Base-by-base conservation (phyloP, 2,113 vertebrate species). In the Rutilus rutilus region DNA sequence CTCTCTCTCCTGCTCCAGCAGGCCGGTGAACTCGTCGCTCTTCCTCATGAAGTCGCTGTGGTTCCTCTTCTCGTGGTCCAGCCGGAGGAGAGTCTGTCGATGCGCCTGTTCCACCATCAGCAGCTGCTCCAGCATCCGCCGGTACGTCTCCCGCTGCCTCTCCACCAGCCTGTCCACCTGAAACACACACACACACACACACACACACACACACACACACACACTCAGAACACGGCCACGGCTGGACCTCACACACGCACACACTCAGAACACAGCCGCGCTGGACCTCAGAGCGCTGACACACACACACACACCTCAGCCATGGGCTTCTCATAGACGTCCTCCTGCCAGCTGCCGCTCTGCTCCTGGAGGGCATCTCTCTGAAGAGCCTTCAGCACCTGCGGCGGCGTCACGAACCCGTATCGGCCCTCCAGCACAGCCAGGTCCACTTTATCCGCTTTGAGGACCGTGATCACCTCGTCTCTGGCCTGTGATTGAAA, bases 291-390 rank as follows among this genome's bases (percentile, higher is more conserved):
- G 14, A 1, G 39, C 7, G 39, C 39, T 39, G 39, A 42, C 42
- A 42, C 8, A 42, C 39, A 42, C 7, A 78, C 47, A 82, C 5
- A 42, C 19, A 62, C 76, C 12, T 65, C 2, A 27, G 33, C 19
- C 95, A 99, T 98, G 87, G 98, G 97, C 92, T 95, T 97, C 92
- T 98, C 96, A 5, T 98, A 99, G 92, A 99, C 95, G 91, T 99
- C 95, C 78, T 95, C 98, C 91, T 97, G 94, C 93, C 96, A 96
- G 80, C 91, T 89, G 4, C 93, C 93, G 50, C 90, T 87, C 87
- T 96, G 97, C 85, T 92, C 94, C 95, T 97, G 97, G 88, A 98
- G 95, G 90, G 95, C 93, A 45, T 99, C 98, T 92, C 98, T 90
- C 92, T 99, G 97, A 86, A 99, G 96, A 62, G 98, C 97, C 91